A percentile compares a stretch with the other conserved stretches of the same genome.
phyloP scores from a whole-genome alignment of 2,888 invertebrate genomes.

The Cremastinae sp. region DNA sequence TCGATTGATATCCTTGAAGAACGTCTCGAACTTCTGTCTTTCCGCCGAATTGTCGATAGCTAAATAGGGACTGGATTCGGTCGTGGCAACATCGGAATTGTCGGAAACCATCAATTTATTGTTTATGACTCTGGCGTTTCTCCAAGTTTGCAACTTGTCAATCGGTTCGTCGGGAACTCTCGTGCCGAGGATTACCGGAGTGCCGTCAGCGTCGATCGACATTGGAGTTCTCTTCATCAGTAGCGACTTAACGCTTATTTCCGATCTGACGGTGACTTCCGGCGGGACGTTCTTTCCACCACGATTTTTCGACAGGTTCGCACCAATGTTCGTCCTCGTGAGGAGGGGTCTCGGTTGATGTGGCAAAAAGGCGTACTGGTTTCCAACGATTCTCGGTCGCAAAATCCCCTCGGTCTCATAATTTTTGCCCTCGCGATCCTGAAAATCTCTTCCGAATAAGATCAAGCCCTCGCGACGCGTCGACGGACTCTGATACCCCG shows the following conservation, averaged over 20 bases:
- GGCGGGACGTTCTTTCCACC: constrained; percentile 84
- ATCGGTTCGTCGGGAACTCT: constrained; percentile 92
- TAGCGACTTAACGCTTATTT: constrained; percentile 82
- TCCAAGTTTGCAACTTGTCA: constrained; percentile 90
- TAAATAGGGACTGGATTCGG: constrained; percentile 80
- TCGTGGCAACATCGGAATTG: constrained; percentile 85
- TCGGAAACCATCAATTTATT: constrained; percentile 89
- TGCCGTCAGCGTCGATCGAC: constrained; percentile 86
- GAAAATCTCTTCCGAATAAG: constrained; percentile 64
- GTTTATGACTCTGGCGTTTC: constrained; percentile 93
- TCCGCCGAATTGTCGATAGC: constrained; percentile 58
- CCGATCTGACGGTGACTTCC: constrained; percentile 86
- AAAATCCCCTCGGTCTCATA: constrained; percentile 25
- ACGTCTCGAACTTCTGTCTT: constrained; percentile 72
- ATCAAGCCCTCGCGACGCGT: constrained; percentile 55
- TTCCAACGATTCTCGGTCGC: constrained; percentile 39
- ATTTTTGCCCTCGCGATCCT: constrained; percentile 62
- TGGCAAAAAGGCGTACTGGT: constrained; percentile 68
- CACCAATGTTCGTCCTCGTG: constrained; percentile 75
- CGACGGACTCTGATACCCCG: constrained; percentile 37
- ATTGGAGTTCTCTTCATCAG: constrained; percentile 84
- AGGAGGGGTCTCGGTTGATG: constrained; percentile 69
- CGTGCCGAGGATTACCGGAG: constrained; percentile 90
- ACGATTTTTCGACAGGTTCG: constrained; percentile 78
- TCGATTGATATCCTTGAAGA: constrained; percentile 75